These are phyloP conservation scores for Lottia scabra DNA, from an alignment of 2,888 invertebrate genomes.

Conservation along the genomic window DNA sequence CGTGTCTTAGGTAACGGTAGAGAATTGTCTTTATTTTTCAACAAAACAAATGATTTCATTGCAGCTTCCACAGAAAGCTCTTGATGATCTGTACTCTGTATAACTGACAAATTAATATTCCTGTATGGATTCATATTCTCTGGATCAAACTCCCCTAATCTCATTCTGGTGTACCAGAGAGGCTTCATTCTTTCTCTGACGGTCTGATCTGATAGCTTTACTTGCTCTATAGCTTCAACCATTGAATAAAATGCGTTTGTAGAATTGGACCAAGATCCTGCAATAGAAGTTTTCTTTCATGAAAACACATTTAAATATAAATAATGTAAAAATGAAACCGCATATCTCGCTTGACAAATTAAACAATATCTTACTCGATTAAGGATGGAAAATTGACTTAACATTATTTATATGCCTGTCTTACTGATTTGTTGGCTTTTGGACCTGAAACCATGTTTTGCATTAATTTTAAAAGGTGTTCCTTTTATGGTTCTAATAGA, in stretches of 20 bases:
- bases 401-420: too few relatives aligned
- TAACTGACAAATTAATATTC: conserved; percentile 29
- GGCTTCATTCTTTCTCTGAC: conserved; percentile 27
- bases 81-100: conserved; percentile 40
- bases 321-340: too few relatives aligned
- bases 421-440: not conserved
- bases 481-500: not conserved
- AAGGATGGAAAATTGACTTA: too few relatives aligned
- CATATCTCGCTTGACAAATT: too few relatives aligned
- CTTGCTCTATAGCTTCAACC: not conserved
- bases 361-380: too few relatives aligned
- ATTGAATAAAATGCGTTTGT: not conserved
- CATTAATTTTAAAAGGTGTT: not conserved
- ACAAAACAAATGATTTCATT: conserved; percentile 42
- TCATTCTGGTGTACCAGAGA: conserved; percentile 32
- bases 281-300: not conserved
- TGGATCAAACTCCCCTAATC: conserved; percentile 38
- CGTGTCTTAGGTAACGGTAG: conserved; percentile 23
- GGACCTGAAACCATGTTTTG: not conserved
- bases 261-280: not conserved
- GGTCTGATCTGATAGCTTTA: not conserved
- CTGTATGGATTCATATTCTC: conserved; percentile 45
- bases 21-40: conserved; percentile 40
- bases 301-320: too few relatives aligned
- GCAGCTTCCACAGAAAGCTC: conserved; percentile 42